phyloP scores from a whole-genome alignment of 2,113 vertebrate genomes.

The Alectura lathami region DNA sequence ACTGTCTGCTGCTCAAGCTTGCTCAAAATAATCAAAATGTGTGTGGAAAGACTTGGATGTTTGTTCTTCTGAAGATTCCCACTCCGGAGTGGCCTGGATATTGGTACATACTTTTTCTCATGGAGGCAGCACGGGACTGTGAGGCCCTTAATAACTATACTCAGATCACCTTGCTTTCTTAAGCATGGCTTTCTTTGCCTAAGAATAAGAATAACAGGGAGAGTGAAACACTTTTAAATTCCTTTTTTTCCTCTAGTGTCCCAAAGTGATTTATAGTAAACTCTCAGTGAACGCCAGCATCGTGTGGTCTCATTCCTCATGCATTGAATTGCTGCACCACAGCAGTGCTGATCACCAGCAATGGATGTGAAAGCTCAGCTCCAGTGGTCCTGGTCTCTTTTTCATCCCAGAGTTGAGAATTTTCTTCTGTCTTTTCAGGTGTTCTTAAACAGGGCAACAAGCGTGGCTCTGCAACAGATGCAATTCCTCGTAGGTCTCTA shows the following conservation, averaged over 20 bases:
- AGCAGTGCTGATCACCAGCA: constrained; percentile 22
- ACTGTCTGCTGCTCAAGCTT: not conserved
- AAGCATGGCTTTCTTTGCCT: not conserved
- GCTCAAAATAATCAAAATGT: not conserved
- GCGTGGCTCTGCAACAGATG: constrained; percentile 69
- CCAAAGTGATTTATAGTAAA: not conserved
- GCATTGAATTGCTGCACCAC: constrained; percentile 12
- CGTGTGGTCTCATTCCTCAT: not conserved
- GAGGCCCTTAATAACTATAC: not conserved
- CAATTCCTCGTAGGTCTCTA: constrained; percentile 76
- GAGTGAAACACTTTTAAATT: not conserved
- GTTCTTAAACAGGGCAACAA: constrained; percentile 67
- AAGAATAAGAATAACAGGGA: not conserved
- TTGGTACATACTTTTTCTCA: constrained; percentile 31
- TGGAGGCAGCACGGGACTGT: not conserved
- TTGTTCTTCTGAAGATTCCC: constrained; percentile 5
- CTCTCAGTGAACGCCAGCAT: not conserved
- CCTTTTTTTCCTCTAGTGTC: not conserved
- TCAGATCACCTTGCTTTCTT: constrained; percentile 11
- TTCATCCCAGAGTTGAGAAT: constrained; percentile 43
- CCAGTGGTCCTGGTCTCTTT: constrained; percentile 50
- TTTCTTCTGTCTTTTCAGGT: constrained; percentile 67
- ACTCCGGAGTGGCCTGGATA: constrained; percentile 7
- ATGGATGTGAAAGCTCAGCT: constrained; percentile 27
- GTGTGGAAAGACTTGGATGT: not conserved